These are phyloP conservation scores for Stegodyphus mimosarum DNA, from an alignment of 1,140 invertebrate genomes.

Conservation along the genomic window DNA sequence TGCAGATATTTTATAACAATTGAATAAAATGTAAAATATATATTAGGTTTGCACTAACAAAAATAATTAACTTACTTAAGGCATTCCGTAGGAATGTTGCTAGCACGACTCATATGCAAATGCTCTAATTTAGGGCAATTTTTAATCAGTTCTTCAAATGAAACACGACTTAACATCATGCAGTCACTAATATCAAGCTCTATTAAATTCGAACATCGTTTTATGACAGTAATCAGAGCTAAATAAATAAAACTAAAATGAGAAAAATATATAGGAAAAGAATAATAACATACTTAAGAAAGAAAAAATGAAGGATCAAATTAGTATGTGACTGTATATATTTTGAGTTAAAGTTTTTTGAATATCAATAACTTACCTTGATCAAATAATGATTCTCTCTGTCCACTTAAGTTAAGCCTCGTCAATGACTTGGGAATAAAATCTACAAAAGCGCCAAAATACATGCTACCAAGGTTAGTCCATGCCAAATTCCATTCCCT, in stretches of 20 bases:
- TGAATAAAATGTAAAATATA: background rate
- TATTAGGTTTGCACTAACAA: background rate
- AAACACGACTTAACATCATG: conserved; percentile 75
- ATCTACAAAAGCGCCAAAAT: conserved; percentile 75
- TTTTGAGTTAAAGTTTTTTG: too few species aligned
- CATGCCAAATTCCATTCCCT: conserved; percentile 83
- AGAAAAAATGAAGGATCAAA: background rate
- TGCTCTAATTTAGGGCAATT: conserved; percentile 80
- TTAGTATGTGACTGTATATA: background rate
- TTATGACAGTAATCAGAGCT: conserved; percentile 78
- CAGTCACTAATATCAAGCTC: conserved; percentile 90
- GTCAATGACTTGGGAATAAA: conserved; percentile 75
- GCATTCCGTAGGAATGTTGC: conserved; percentile 76
- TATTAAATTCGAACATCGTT: conserved; percentile 77
- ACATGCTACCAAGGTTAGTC: conserved; percentile 76
- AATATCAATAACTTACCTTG: conserved; percentile 73
- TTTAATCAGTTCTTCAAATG: conserved; percentile 73
- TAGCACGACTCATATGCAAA: conserved; percentile 85
- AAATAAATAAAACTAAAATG: conserved; percentile 64
- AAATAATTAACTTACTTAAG: conserved; percentile 72
- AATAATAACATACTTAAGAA: background rate
- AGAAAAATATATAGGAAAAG: background rate
- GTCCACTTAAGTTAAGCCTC: conserved; percentile 84
- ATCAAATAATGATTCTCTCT: conserved; percentile 79
- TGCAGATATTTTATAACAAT: too few species aligned